Evolutionary conservation across 2,797 vertebrate species (phyloP).

Genomic region (Phrynocephalus forsythii): DNA sequence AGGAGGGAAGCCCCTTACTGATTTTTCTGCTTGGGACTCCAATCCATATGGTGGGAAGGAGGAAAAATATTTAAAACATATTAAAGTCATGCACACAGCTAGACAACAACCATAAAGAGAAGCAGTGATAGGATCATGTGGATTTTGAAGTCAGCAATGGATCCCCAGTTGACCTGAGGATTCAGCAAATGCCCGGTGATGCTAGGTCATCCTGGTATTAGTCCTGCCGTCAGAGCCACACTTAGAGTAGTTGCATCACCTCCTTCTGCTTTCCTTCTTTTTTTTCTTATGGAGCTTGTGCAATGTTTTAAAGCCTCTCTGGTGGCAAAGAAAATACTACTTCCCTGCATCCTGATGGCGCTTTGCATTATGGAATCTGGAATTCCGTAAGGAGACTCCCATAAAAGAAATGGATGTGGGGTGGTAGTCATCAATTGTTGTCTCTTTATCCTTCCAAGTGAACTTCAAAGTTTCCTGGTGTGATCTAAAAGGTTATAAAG

Average conservation of each 20-base stretch:
- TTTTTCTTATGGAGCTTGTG: slow-evolving; percentile 22
- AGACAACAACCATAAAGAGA: not conserved
- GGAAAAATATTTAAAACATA: no score
- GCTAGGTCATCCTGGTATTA: no score
- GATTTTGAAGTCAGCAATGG: not conserved
- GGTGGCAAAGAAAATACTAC: slow-evolving; percentile 4
- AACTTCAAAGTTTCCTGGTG: slow-evolving; percentile 68
- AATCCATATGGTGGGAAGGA: no score
- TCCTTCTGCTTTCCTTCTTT: slow-evolving; percentile 8
- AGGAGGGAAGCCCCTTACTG: no score
- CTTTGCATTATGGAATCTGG: slow-evolving; percentile 34
- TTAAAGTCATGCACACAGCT: no score
- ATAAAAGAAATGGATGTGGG: slow-evolving; percentile 19
- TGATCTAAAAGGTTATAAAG: slow-evolving; percentile 58
- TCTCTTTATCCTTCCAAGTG: slow-evolving; percentile 23
- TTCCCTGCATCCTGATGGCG: slow-evolving; percentile 11
- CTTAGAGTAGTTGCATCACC: slow-evolving; percentile 2
- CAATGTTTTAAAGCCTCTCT: slow-evolving; percentile 20
- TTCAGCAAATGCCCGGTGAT: not conserved
- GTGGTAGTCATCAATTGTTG: not conserved
- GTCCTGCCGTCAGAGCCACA: not conserved
- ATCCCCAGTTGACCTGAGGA: not conserved
- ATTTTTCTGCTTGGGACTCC: no score
- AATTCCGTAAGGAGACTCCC: not conserved
- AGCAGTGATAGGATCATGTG: not conserved